Percentiles rank a stretch among this genome's conserved stretches.
These are phyloP conservation scores for Copsychus sechellarum DNA, from an alignment of 2,113 vertebrate species.

Conservation along the genomic window DNA sequence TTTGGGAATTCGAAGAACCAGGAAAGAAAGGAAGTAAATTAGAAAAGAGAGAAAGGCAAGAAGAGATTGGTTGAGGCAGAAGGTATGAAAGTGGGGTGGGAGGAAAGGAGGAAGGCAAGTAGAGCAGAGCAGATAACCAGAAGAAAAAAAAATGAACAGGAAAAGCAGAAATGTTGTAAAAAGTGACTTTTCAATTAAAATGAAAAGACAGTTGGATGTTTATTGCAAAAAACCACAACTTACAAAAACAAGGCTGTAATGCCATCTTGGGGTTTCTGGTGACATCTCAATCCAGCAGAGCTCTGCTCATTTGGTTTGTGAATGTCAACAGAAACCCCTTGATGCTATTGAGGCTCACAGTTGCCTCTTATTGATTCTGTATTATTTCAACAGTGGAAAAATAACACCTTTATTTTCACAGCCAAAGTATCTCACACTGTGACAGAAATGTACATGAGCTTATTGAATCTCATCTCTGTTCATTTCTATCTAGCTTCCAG, in stretches of 20 bases:
- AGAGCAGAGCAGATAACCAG: neutral
- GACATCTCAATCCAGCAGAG: slow-evolving; percentile 63
- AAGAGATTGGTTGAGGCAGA: neutral
- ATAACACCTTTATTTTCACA: slow-evolving; percentile 61
- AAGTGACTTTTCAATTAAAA: neutral
- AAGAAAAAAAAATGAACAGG: neutral
- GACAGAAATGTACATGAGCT: slow-evolving; percentile 54
- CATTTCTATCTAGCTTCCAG: slow-evolving; percentile 29
- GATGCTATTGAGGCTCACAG: slow-evolving; percentile 15
- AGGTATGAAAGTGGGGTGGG: neutral
- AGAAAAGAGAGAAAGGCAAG: neutral
- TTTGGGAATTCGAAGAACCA: neutral
- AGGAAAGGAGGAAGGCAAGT: neutral
- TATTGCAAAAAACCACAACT: slow-evolving; percentile 6
- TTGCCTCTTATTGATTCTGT: slow-evolving; percentile 58
- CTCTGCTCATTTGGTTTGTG: slow-evolving; percentile 50
- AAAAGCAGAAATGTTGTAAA: neutral
- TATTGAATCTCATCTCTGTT: slow-evolving; percentile 44
- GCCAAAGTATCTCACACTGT: slow-evolving; percentile 44
- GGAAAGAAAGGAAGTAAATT: neutral
- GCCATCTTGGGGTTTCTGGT: slow-evolving; percentile 71
- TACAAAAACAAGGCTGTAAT: slow-evolving; percentile 68
- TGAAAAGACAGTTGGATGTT: neutral
- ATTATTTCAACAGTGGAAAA: slow-evolving; percentile 66
- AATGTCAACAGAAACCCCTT: slow-evolving; percentile 48